Evolutionary conservation across 1,140 invertebrate species (phyloP).

Genomic region (Manduca sexta): DNA sequence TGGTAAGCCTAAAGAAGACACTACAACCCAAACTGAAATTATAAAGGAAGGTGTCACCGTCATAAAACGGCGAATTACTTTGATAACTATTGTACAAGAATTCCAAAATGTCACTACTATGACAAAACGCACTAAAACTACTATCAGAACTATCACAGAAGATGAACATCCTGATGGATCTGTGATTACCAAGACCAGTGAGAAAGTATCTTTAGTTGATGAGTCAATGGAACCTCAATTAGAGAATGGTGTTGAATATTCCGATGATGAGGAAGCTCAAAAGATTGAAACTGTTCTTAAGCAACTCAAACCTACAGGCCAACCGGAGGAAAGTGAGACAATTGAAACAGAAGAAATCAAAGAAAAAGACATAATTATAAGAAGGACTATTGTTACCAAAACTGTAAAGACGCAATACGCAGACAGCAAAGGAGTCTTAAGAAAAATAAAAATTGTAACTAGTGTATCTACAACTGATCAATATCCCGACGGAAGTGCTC

Average conservation of each 20-base stretch:
- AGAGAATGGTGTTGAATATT: neutral
- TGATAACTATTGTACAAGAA: slow-evolving; percentile 38
- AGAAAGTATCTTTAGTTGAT: slow-evolving; percentile 42
- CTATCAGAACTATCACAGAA: slow-evolving; percentile 49
- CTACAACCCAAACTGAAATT: slow-evolving; percentile 33
- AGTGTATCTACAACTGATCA: slow-evolving; percentile 43
- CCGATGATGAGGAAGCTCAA: neutral
- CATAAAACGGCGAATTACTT: slow-evolving; percentile 48
- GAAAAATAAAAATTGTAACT: slow-evolving; percentile 52
- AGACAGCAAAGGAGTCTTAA: slow-evolving; percentile 26
- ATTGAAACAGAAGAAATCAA: slow-evolving; percentile 26
- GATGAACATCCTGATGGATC: slow-evolving; percentile 61
- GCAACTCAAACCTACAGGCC: slow-evolving; percentile 21
- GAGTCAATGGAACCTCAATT: slow-evolving; percentile 9
- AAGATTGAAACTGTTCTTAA: slow-evolving; percentile 28
- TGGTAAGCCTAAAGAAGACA: slow-evolving; percentile 35
- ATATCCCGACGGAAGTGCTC: slow-evolving; percentile 46
- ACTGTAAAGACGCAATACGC: slow-evolving; percentile 35
- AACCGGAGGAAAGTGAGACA: slow-evolving; percentile 35
- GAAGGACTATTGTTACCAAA: slow-evolving; percentile 32
- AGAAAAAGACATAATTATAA: slow-evolving; percentile 33
- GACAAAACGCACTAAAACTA: slow-evolving; percentile 48
- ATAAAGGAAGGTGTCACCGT: slow-evolving; percentile 33
- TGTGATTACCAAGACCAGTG: slow-evolving; percentile 52
- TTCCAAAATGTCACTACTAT: slow-evolving; percentile 27